Base-by-base conservation (phyloP, 2,888 invertebrate species). In the Nomada hirtipes region DNA sequence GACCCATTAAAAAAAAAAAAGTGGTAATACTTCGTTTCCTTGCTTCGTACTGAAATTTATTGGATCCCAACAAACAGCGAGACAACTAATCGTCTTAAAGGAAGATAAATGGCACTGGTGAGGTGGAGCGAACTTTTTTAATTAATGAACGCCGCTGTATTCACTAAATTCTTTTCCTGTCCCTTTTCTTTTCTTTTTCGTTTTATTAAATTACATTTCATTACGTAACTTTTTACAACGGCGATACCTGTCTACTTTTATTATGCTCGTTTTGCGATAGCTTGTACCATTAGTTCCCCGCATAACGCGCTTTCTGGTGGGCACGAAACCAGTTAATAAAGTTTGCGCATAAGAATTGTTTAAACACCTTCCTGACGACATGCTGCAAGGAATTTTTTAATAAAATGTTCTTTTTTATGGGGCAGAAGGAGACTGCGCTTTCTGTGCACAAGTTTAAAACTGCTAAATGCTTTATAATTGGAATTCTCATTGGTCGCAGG, bases 221-320 rank as follows among this genome's bases (percentile, higher is more conserved):
- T 79, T 77, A 53, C 53, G 79, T 36, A 77, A 77, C 78, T 79
- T 79, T 70, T 69, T 77, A 65, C 78, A 70, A 65, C n/a, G 13
- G 42, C n/a, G 29, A 64, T 77, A 52, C n/a, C 42, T 47, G 47
- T 47, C 69, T 23, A 26, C 64, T 2, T 77, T 77, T 65, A 77
- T 76, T 69, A 76, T 36, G 20, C 77, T 26, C 68, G 69, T 64
- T 53, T 13, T 52, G 23, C 59, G 50, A 76, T 79, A 64, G 52
- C 44, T 23, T 42, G 64, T 77, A 20, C 64, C 60, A 23, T 29
- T 63, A 68, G 70, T 65, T 65, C 52, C n/a, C 36, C 47, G 50
- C 52, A 29, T 20, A 78, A 69, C 50, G 15, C 42, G 68, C 44
- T 63, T 15, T 44, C 36, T 23, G 15, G 10, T 11, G 36, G 69